Evolutionary conservation across 2,888 invertebrate species (phyloP).

Genomic region (Synanthedon andrenaeformis): DNA sequence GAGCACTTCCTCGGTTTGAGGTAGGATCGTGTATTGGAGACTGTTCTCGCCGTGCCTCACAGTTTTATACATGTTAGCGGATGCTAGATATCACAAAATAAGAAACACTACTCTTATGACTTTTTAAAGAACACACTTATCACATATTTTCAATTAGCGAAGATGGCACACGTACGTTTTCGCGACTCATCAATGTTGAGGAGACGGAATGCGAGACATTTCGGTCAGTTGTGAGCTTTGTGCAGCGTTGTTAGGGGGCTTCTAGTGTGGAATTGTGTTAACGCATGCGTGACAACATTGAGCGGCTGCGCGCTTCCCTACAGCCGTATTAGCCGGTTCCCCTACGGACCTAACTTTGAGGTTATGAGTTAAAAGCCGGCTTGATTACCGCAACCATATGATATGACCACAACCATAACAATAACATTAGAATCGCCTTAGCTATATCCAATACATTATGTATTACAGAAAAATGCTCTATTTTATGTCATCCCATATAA

Average conservation of each 20-base stretch:
- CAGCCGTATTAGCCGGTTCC: conserved; percentile 27
- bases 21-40: conserved; percentile 80
- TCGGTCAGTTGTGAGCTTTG: conserved; percentile 45
- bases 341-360: conserved; percentile 45
- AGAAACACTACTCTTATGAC: conserved; percentile 40
- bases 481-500: no score
- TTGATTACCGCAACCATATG: conserved; percentile 30
- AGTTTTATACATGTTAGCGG: conserved; percentile 77
- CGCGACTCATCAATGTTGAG: conserved; percentile 33
- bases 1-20: conserved; percentile 76
- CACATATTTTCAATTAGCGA: conserved; percentile 41
- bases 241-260: conserved; percentile 38
- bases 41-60: conserved; percentile 81
- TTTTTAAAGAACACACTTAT: conserved; percentile 31
- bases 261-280: conserved; percentile 7
- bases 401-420: conserved; percentile 31
- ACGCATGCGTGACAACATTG: conserved; percentile 65
- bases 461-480: no score
- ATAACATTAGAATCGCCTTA: conserved; percentile 33
- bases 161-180: conserved; percentile 20
- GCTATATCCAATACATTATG: no score
- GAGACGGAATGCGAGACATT: conserved; percentile 35
- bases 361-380: conserved; percentile 59
- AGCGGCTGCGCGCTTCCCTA: conserved; percentile 55
- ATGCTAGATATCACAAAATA: conserved; percentile 33